phyloP scores from a whole-genome alignment of 2,888 invertebrate species.

The Drosophila rubida region DNA sequence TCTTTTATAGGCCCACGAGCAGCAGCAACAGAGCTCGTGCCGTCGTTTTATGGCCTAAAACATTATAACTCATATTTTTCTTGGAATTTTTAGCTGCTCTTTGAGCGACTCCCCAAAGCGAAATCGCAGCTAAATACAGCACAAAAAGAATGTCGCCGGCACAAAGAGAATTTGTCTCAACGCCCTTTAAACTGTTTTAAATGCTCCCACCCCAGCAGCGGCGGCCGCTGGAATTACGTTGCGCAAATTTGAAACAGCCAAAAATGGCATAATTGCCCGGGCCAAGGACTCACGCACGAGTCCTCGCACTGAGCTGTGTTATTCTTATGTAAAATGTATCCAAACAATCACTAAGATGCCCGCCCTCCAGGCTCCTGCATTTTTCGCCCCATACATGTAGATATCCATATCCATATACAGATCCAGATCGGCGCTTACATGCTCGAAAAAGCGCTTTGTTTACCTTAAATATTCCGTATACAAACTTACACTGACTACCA shows the following conservation, averaged over 20 bases:
- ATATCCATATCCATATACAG: neutral
- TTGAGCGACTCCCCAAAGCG: constrained; percentile 31
- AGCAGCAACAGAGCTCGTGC: constrained; percentile 16
- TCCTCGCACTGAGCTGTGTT: constrained; percentile 55
- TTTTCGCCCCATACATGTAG: constrained; percentile 9
- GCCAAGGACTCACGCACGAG: constrained; percentile 17
- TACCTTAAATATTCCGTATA: constrained; percentile 13
- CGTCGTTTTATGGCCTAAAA: constrained; percentile 34
- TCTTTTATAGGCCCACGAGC: constrained; percentile 39
- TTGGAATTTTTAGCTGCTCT: constrained; percentile 36
- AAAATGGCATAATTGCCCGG: constrained; percentile 34
- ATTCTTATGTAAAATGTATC: constrained; percentile 39
- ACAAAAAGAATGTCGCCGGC: neutral
- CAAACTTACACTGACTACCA: neutral
- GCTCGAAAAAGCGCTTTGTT: constrained; percentile 28
- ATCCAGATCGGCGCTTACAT: constrained; percentile 11
- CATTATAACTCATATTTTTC: constrained; percentile 56
- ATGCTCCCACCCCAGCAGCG: constrained; percentile 13
- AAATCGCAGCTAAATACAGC: neutral
- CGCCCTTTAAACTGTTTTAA: constrained; percentile 36
- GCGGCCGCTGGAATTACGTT: constrained; percentile 23
- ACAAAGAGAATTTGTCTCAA: constrained; percentile 23
- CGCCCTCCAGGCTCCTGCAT: constrained; percentile 27
- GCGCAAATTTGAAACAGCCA: constrained; percentile 13
- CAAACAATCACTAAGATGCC: constrained; percentile 10